Base-by-base conservation (phyloP, 1,140 invertebrate species). In the Bombus sibiricus region DNA sequence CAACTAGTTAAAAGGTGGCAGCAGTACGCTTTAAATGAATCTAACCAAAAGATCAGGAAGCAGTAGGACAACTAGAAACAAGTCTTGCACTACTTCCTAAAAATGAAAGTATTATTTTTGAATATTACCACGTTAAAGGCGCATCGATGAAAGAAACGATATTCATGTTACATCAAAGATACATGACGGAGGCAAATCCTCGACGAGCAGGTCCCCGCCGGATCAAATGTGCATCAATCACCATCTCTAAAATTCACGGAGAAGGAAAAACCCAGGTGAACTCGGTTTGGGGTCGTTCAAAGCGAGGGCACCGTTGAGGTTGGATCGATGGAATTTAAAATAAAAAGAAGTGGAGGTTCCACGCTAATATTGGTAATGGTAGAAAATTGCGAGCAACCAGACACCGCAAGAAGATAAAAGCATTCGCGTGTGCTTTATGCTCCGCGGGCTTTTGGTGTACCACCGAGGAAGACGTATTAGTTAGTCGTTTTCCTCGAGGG, bases 401-500 rank as follows among this genome's bases (percentile, higher is more conserved):
- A 18, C 66, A 79, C 75, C 75, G 53, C 53, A 47, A 80, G 37
- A 47, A 85, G 83, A 85, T 85, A 85, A 85, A 85, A 85, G 83
- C 83, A 72, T 62, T 85, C 83, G 83, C 83, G 83, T 85, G 83
- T 85, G 83, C 83, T 78, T 79, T 62, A 79, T 85, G 76, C 76
- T 39, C 77, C 76, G 53, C 57, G 76, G 68, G 83, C 41, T 72
- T 66, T 72, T 64, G 83, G 76, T 72, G 71, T 75, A 81, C 84
- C 84, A 81, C 69, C 57, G 59, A 43, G 71, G 78, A 85, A 81
- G 79, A 85, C 84, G 72, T 80, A 85, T 85, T 85, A 74, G 78
- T 81, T 81, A 73, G 84, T 85, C 78, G 81, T 85, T 85, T 85
- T 81, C 84, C 68, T 83, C 43, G 81, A 88, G 74, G 81, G 85